Evolutionary conservation across 1,140 invertebrate genomes (phyloP), one percentile per base, ranked within the genome.

Genomic region (Odontomachus brunneus): DNA sequence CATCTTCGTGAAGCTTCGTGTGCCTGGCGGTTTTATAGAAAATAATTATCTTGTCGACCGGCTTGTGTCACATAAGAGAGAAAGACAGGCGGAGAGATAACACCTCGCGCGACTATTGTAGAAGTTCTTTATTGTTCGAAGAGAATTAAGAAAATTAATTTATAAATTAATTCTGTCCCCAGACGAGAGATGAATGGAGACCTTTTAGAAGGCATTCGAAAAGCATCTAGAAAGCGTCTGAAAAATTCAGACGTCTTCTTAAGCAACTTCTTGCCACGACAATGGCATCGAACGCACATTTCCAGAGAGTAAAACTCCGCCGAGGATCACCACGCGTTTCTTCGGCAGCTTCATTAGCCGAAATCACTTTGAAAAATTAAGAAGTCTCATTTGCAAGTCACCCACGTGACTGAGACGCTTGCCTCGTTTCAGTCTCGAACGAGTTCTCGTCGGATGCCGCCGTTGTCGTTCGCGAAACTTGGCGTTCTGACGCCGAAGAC

Each of bases 341-440:
- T 57, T 57, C 29, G 24, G 29, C n/a, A 65, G 11, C 24, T 66
- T 19, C 24, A 55, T n/a, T 55, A 15, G 33, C 19, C 19, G 24
- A 51, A 76, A 29, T 55, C 9, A 19, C 19, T 38, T 19, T 38
- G 2, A 66, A 19, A 66, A 76, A 51, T 76, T 44, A 48, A 80
- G 24, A 55, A 71, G n/a, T 67, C 29, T 29, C 49, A 53, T 55
- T 15, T 80, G 33, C 44, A 57, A 69, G 51, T 63, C 24, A n/a
- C 17, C 17, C 55, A 51, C 15, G 44, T 38, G 22, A 29, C 5
- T 5, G n/a, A 9, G 12, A 55, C 66, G 29, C 48, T 48, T n/a
- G 14, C 19, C 3, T 48, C 11, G 29, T 15, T 12, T 38, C 19
- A 38, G 53, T 51, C 57, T 44, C 38, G 38, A 44, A n/a, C 5